Percentiles rank a stretch among this genome's conserved stretches.
Evolutionary conservation across 1,140 invertebrate species (phyloP).

Genomic region (Hycleus phaleratus): DNA sequence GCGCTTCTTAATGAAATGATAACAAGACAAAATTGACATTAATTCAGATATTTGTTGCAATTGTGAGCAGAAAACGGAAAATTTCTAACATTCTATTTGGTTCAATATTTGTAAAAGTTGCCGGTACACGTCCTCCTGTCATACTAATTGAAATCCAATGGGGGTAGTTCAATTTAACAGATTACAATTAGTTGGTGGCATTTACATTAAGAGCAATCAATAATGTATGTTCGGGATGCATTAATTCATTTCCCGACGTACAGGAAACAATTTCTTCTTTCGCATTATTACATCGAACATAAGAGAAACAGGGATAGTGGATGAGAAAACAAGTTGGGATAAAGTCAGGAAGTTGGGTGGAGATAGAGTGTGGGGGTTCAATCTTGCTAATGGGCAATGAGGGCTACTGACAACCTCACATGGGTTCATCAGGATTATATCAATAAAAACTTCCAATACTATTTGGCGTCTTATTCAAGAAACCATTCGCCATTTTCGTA

Average conservation of each 20-base stretch:
- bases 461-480: slow-evolving; percentile 18
- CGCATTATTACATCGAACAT: slow-evolving; percentile 4
- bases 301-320: background rate
- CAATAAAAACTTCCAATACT: slow-evolving; percentile 33
- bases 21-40: slow-evolving; percentile 5
- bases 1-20: slow-evolving; percentile 12
- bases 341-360: too few relatives aligned
- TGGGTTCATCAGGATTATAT: slow-evolving; percentile 36
- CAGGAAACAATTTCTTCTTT: slow-evolving; percentile 39
- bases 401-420: slow-evolving; percentile 36
- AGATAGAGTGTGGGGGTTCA: slow-evolving; percentile 27
- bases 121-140: too few relatives aligned
- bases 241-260: slow-evolving; percentile 37
- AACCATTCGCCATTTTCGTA: slow-evolving; percentile 3
- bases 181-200: slow-evolving; percentile 28
- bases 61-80: too few relatives aligned
- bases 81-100: too few relatives aligned
- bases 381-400: slow-evolving; percentile 41
- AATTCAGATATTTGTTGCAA: too few relatives aligned
- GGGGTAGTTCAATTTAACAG: slow-evolving; percentile 11
- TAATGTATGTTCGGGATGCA: slow-evolving; percentile 39
- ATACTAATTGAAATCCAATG: slow-evolving; percentile 12
- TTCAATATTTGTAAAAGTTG: too few relatives aligned
- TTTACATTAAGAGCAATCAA: slow-evolving; percentile 38
- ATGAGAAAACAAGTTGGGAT: slow-evolving; percentile 17